Base-by-base conservation (phyloP, 2,888 invertebrate species). In the Thereva nobilitata region DNA sequence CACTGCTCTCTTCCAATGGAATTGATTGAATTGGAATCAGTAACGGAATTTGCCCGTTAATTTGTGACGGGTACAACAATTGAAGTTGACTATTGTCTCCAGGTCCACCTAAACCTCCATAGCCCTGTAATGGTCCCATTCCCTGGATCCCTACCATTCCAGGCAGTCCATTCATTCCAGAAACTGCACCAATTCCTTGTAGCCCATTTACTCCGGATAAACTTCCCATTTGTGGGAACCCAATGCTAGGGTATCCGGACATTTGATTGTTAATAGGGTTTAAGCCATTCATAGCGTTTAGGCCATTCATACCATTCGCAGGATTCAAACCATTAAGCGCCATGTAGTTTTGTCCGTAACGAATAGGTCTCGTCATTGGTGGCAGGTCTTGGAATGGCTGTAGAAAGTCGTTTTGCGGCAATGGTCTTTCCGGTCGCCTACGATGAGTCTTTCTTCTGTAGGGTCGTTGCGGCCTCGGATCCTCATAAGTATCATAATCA, bases 341-440 rank as follows among this genome's bases (percentile, higher is more conserved):
- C 23, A 23, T 23, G 23, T 23, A 23, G 23, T 23, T 23, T 23
- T 47, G n/a, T n/a, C 45, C 45, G n/a, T 45, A 45, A 6, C 23
- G 10, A 1, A 47, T 23, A 12, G 67, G 67, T 10, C 61, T 54
- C 10, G 63, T 57, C 42, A 55, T 42, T 4, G 41, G n/a, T 44
- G 67, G 67, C 6, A 67, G 47, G 38, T 67, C 67, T n/a, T 61
- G 61, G 55, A 67, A 67, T 2, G 67, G 67, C 55, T 54, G 40
- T 6, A 63, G 8, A 41, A 54, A 54, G 23, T 41, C 38, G 5
- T 7, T 37, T 9, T 8, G 37, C 4, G 9, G 1, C 5, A 35
- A 2, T 35, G 34, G 50, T 52, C 37, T 6, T 23, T 12, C 4
- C 7, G 12, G 12, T 49, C 12, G 12, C 37, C 35, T 4, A 9